Conservation (phyloP, 2,797 vertebrate genomes). For the Fundulus diaphanus region DNA sequence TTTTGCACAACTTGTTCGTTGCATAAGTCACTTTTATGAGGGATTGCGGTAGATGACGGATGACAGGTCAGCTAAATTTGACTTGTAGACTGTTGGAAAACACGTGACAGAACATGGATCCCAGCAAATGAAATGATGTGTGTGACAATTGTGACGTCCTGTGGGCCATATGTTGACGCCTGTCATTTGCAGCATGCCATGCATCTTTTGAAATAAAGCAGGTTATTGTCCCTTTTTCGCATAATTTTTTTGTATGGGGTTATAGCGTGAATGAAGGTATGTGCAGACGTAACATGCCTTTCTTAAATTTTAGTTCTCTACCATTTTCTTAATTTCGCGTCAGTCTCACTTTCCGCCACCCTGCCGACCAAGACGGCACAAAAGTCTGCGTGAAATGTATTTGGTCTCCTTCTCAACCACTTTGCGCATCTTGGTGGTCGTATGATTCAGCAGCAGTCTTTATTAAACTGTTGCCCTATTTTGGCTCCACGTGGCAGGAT, state of each 20-base stretch:
- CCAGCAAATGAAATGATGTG: conserved; percentile 38
- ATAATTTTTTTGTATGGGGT: conserved; percentile 22
- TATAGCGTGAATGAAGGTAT: not conserved
- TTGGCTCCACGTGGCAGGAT: no score
- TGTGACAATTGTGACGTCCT: conserved; percentile 38
- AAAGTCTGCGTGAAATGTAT: not conserved
- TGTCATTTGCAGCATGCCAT: conserved; percentile 22
- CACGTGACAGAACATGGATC: conserved; percentile 41
- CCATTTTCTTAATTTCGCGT: not conserved
- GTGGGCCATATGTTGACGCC: conserved; percentile 38
- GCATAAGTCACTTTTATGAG: conserved; percentile 35
- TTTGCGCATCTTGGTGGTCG: not conserved
- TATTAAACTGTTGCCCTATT: not conserved
- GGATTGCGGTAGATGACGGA: conserved; percentile 35
- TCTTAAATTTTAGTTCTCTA: not conserved
- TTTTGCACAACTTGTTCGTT: conserved; percentile 34
- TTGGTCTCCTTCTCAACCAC: not conserved
- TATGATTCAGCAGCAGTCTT: not conserved
- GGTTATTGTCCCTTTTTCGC: not conserved
- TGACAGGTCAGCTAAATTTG: conserved; percentile 25
- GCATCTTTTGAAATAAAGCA: conserved; percentile 22
- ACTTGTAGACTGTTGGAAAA: conserved; percentile 19
- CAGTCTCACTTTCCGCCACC: not conserved
- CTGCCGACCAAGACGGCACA: not conserved
- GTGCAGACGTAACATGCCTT: no score